Evolutionary conservation across 1,140 invertebrate species (phyloP), one percentile per base, ranked within the genome.

Genomic region (Protaetia brevitarsis): DNA sequence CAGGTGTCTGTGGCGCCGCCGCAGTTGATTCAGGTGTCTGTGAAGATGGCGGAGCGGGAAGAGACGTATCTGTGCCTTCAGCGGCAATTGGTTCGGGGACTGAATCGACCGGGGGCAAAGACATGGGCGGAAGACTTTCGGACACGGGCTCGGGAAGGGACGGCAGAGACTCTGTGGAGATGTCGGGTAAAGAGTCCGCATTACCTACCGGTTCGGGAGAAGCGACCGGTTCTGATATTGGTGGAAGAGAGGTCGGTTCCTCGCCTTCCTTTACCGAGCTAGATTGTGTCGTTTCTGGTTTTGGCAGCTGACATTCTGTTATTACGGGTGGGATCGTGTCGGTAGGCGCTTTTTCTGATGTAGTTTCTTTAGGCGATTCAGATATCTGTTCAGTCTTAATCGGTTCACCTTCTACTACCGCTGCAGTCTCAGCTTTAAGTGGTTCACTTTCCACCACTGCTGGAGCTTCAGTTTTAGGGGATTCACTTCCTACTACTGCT

Each of bases 81-180:
- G 41, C 60, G 19, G 72, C 73, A 27, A 78, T 74, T 21, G 76
- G 76, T 70, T 75, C 75, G 13, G 77, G 75, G 27, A 73, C 69
- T n/a, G 71, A 71, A 57, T 78, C 77, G 13, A 77, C 69, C 2
- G 77, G 77, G 6, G 77, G 77, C 63, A 79, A 68, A 30, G 77
- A 79, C 72, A 77, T 74, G 2, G 75, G 74, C 65, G 73, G 70
- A 56, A 78, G 65, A 69, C 71, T 75, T 66, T 79, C 77, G 16
- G 76, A 77, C 7, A 74, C 65, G 8, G 74, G 74, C 66, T 79
- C 77, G 4, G 77, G 77, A 19, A 79, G 71, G 19, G 76, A 78
- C 8, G 77, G 77, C 16, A 79, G 65, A 19, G 77, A 79, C 67
- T 79, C 77, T 13, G 77, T 79, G 13, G 77, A 79, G 28, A 78